Base-by-base conservation (phyloP, 2,888 invertebrate species). In the Dioctria rufipes region DNA sequence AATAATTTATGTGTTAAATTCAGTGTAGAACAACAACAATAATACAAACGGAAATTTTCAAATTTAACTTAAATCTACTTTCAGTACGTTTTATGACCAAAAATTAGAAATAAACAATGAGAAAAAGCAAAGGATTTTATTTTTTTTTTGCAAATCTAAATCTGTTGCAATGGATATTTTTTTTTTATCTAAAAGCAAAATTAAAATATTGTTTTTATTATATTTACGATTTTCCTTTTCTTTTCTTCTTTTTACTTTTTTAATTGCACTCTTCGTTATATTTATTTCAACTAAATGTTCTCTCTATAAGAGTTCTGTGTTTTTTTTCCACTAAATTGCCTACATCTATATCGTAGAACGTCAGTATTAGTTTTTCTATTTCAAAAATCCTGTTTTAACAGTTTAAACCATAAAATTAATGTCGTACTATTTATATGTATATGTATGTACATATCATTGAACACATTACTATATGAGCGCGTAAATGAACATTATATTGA, bases 241-340 rank as follows among this genome's bases (percentile, higher is more conserved):
- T 25, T 25, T 25, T 25, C 2, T 25, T 25, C 25, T 25, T 25
- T 25, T 25, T 25, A 25, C 25, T 39, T 46, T 13, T 51, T 49
- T 60, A 75, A 43, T 75, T 75, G 73, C 42, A 75, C 43, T 75
- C 73, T 75, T 60, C 60, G 73, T 75, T 42, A 37, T 25, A 25
- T 42, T 42, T 11, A 43, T 60, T 3, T 25, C 40, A 60, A 42
- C 60, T 58, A 60, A 75, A 58, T 43, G 3, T 73, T 42, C 5
- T 37, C 63, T 39, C 25, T 25, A 25, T 58, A 60, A 75, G 40
- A 25, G 6, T 73, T 42, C 5, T 37, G 37, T 39, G 8, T 25
- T 60, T 3, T 6, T 43, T 42, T 42, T 58, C 43, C 43, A 42
- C 58, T 75, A 42, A 75, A 42, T 49, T 42, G 40, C 60, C 58